Evolutionary conservation across 1,140 invertebrate genomes (phyloP), one percentile per base, ranked within the genome.

Genomic region (Ladona fulva): DNA sequence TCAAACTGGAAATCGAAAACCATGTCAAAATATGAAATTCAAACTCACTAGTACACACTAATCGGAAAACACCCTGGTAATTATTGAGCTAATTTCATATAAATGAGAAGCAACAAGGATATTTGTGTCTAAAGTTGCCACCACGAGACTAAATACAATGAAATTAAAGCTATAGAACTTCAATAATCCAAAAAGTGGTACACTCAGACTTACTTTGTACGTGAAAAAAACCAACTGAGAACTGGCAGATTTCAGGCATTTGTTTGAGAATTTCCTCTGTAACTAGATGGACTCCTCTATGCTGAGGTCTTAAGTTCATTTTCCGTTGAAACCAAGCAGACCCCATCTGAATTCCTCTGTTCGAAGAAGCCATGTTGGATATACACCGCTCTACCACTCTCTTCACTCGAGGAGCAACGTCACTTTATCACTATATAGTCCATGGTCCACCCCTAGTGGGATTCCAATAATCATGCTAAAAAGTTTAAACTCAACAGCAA

Each of bases 241-340:
- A 97, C 86, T 97, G 94, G 83, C 91, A 90, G 83, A 98, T 88
- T 86, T 98, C 96, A 25, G 95, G 95, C 85, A 97, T 91, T 87
- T 95, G 93, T 86, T 94, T 92, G 44, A 97, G 88, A 82, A 98
- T 95, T 89, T 97, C 96, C 85, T 97, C 95, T 77, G 95, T 97
- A 81, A 98, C 94, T 81, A 97, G 89, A 87, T 97, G 96, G 82
- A 97, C 95, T 82, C 96, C 95, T 85, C 96, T 90, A 85, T 96
- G 95, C 86, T 97, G 95, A 81, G 95, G 95, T 85, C 95, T 91
- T 83, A 98, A 89, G 87, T 96, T 96, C 84, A 98, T 92, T 89
- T 97, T 97, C 86, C 93, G 92, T 88, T 98, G 96, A 90, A 97
- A 96, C 96, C 96, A 98, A 85, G 95, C 94, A 85, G 94, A 94